A percentile compares a stretch with the other conserved stretches of the same genome.
phyloP scores from a whole-genome alignment of 1,140 invertebrate species.

The Cotesia typhae region DNA sequence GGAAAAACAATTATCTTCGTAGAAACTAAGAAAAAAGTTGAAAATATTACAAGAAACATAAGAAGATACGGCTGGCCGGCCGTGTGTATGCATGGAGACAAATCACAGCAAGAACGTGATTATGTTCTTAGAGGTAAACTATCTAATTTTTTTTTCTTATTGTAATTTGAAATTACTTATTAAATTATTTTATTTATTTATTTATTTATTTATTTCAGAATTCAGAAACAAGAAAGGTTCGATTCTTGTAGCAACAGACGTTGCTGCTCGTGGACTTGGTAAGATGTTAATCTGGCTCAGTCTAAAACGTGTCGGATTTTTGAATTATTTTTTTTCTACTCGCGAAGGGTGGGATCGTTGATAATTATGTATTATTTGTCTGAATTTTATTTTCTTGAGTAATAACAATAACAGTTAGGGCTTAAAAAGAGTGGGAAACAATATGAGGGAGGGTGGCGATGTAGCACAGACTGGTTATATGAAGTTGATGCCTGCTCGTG shows the following conservation, averaged over 20 bases:
- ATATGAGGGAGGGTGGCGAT: conserved; percentile 58
- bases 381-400: not conserved
- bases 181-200: not conserved
- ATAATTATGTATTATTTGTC: not conserved
- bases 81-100: conserved; percentile 96
- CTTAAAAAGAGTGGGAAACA: conserved; percentile 36
- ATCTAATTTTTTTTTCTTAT: conserved; percentile 1
- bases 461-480: conserved; percentile 67
- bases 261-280: conserved; percentile 98
- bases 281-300: conserved; percentile 60
- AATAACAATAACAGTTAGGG: not conserved
- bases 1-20: conserved; percentile 97
- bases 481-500: conserved; percentile 62
- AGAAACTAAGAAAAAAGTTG: conserved; percentile 96
- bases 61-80: conserved; percentile 90
- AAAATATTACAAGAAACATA: conserved; percentile 90
- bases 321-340: conserved; percentile 2
- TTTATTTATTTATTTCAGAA: conserved; percentile 68
- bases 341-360: conserved; percentile 5
- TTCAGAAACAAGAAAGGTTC: conserved; percentile 91
- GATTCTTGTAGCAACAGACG: conserved; percentile 97
- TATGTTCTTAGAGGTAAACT: conserved; percentile 84
- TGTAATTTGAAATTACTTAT: not conserved
- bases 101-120: conserved; percentile 96
- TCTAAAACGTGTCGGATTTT: not conserved